A percentile compares a stretch with the other conserved stretches of the same genome.
phyloP scores from a whole-genome alignment of 2,113 vertebrate genomes.

The Heterotilapia buettikoferi region DNA sequence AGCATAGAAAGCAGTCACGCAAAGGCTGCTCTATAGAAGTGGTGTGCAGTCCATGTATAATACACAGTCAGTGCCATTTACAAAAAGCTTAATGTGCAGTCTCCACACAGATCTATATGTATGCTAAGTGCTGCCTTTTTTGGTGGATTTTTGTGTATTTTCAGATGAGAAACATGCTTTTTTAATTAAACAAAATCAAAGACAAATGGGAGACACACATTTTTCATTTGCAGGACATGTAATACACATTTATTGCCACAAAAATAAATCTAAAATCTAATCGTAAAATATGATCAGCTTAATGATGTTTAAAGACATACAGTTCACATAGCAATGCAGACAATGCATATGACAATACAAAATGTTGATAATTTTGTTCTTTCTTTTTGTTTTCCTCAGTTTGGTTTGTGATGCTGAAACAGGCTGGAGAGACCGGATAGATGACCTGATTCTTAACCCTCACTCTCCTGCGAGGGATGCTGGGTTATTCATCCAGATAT shows the following conservation, averaged over 20 bases:
- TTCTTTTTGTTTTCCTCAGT: neutral
- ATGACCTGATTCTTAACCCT: neutral
- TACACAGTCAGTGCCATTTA: neutral
- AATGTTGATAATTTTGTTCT: neutral
- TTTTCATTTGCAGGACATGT: neutral
- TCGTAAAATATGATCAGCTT: neutral
- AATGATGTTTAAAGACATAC: neutral
- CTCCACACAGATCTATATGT: neutral
- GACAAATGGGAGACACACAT: rapidly evolving
- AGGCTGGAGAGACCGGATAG: neutral
- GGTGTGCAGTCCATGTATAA: neutral
- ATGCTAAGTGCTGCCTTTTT: neutral
- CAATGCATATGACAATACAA: neutral
- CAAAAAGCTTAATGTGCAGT: neutral
- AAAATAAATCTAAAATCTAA: neutral
- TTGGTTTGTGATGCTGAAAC: neutral
- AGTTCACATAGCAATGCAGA: neutral
- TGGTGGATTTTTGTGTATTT: neutral
- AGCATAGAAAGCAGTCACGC: neutral
- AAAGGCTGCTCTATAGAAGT: neutral
- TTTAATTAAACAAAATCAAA: neutral
- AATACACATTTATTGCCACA: neutral
- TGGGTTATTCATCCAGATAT: conserved; percentile 6
- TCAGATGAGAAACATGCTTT: neutral
- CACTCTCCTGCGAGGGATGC: neutral